Evolutionary conservation across 2,888 invertebrate genomes (phyloP).

Genomic region (Venusia cambrica): DNA sequence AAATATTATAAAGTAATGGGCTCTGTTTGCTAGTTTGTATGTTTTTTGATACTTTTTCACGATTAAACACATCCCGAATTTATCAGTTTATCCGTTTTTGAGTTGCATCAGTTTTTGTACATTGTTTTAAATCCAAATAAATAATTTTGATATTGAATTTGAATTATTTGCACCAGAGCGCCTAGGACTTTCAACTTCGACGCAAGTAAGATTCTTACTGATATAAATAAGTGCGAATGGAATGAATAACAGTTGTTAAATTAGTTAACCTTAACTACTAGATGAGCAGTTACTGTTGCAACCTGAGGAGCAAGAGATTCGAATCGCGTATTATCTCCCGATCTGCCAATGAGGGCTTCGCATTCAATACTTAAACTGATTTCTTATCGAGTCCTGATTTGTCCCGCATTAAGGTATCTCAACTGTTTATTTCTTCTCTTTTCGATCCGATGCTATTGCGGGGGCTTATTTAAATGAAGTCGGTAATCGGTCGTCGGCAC

Average conservation of each 20-base stretch:
- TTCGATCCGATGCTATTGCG: constrained; percentile 48
- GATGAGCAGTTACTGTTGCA: constrained; percentile 8
- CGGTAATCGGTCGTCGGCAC: constrained; percentile 56
- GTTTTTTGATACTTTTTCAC: too few species aligned
- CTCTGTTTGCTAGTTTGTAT: too few species aligned
- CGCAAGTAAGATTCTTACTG: constrained; percentile 4
- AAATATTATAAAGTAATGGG: too few species aligned
- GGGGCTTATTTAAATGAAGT: constrained; percentile 59
- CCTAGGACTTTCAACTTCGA: too few species aligned
- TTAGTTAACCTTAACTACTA: constrained; percentile 19
- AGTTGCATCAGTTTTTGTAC: too few species aligned
- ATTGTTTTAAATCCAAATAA: too few species aligned
- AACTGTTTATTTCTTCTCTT: constrained; percentile 35
- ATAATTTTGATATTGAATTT: too few species aligned
- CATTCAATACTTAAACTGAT: constrained; percentile 26
- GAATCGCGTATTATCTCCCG: constrained; percentile 18
- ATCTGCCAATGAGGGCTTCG: constrained; percentile 27
- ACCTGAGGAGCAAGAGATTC: constrained; percentile 13
- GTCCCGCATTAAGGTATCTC: constrained; percentile 32
- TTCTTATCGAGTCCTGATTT: constrained; percentile 30
- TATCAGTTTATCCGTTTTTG: too few species aligned
- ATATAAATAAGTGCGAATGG: constrained; percentile 13
- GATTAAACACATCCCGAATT: too few species aligned
- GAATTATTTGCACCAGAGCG: too few species aligned
- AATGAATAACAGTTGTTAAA: constrained; percentile 15